phyloP scores from a whole-genome alignment of 2,113 vertebrate genomes.

The Archilochus colubris region DNA sequence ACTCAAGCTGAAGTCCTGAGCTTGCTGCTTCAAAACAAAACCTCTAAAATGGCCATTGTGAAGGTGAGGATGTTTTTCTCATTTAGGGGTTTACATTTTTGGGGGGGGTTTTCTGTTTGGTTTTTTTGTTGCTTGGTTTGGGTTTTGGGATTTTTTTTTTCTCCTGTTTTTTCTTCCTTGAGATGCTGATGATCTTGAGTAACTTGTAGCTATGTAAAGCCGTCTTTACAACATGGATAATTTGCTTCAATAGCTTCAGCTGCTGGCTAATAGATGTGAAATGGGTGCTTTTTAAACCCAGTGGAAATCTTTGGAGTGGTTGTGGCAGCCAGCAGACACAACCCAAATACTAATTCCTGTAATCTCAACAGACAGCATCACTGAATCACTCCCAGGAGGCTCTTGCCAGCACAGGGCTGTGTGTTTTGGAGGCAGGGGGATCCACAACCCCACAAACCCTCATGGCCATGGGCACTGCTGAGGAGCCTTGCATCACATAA shows the following conservation, averaged over 20 bases:
- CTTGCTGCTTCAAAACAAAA: background rate
- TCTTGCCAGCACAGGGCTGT: background rate
- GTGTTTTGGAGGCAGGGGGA: background rate
- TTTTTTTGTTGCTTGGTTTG: no score
- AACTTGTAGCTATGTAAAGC: background rate
- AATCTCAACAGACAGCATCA: conserved; percentile 6
- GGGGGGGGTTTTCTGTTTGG: no score
- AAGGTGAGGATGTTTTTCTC: background rate
- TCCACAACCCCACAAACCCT: background rate
- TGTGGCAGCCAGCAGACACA: conserved; percentile 1
- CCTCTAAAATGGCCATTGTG: background rate
- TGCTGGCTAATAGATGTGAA: background rate
- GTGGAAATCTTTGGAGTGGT: background rate
- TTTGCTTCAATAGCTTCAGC: background rate
- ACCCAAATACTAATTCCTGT: background rate
- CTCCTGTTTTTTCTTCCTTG: background rate
- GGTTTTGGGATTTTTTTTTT: background rate
- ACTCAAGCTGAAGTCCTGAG: background rate
- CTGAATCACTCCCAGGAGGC: background rate
- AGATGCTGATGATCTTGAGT: background rate
- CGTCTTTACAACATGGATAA: background rate
- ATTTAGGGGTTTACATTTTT: background rate
- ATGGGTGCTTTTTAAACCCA: background rate
- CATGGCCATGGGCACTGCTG: rapidly evolving
- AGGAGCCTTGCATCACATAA: rapidly evolving